Percentiles rank a stretch among this genome's conserved stretches.
phyloP scores from a whole-genome alignment of 2,797 vertebrate species.

The Nasua narica region DNA sequence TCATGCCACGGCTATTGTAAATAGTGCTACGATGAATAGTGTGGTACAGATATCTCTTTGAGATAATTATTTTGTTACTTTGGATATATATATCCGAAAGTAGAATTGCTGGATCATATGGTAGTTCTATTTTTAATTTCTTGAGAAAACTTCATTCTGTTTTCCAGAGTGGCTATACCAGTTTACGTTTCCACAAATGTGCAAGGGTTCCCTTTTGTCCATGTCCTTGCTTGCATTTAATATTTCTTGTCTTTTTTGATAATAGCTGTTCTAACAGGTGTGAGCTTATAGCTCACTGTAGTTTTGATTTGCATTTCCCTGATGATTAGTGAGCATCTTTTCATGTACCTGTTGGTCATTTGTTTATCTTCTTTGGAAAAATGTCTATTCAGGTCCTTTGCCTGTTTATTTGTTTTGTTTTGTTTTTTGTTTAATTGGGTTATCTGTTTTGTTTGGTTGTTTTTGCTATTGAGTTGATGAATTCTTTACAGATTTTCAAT shows the following conservation, averaged over 20 bases:
- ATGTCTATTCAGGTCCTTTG: background rate
- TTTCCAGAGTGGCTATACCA: background rate
- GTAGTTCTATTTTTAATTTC: background rate
- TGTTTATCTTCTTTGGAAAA: background rate
- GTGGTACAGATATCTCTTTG: background rate
- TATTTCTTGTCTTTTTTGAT: background rate
- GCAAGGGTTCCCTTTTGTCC: background rate
- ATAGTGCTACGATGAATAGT: background rate
- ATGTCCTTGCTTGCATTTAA: background rate
- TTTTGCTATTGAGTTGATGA: background rate
- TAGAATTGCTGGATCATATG: background rate
- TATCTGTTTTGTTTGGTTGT: background rate
- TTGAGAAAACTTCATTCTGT: background rate
- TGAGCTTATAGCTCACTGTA: background rate
- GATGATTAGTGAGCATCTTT: background rate
- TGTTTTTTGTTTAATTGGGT: background rate
- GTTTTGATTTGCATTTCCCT: background rate
- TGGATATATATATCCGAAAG: background rate
- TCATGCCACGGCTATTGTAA: background rate
- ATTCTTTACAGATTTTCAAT: background rate
- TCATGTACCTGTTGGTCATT: background rate
- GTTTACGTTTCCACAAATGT: background rate
- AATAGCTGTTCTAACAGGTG: background rate
- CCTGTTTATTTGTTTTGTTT: background rate
- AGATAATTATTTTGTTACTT: background rate